Base-by-base conservation (phyloP, 2,888 invertebrate species). In the Drosophila dives region DNA sequence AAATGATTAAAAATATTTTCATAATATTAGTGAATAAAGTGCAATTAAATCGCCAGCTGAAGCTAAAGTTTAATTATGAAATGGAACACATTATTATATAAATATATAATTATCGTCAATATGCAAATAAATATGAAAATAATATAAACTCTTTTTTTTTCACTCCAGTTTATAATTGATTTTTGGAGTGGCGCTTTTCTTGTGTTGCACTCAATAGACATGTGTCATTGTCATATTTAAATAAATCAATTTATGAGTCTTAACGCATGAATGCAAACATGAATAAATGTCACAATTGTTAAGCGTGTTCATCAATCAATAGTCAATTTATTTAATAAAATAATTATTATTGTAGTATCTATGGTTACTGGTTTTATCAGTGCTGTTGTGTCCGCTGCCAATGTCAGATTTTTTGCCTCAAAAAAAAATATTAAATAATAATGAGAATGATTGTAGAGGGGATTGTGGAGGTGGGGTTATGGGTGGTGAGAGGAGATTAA, bases 251-350 rank as follows among this genome's bases (percentile, higher is more conserved):
- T 83, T 80, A 80, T 86, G 80, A 66, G 34, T 34, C 66, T 75
- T 66, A 48, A 77, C 66, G 82, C 79, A 72, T 72, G 80, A 81
- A 70, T 81, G 81, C 64, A 40, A 66, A 74, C 71, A 80, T 80
- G 77, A 80, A 83, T 80, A 83, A 83, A 86, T 86, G 83, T 80
- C 83, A 83, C 67, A 83, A 83, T 65, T 77, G 75, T 72, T 69
- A 55, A 65, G 51, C 66, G 64, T 72, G 77, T 71, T 83, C 80
- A 85, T 82, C 82, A 82, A 82, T 82, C 82, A 85, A 83, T 79
- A 76, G 70, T 72, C 60, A 79, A 82, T 85, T 76, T 71, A 73
- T 82, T 66, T 70, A 82, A 85, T 79, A 65, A 62, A 82, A 79
- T 68, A 74, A 72, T 75, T 82, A 72, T 79, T 67, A 50, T 54